Percentiles rank a stretch among this genome's conserved stretches.
These are phyloP conservation scores for Ptyas mucosa DNA, from an alignment of 2,113 vertebrate genomes.

Conservation along the genomic window DNA sequence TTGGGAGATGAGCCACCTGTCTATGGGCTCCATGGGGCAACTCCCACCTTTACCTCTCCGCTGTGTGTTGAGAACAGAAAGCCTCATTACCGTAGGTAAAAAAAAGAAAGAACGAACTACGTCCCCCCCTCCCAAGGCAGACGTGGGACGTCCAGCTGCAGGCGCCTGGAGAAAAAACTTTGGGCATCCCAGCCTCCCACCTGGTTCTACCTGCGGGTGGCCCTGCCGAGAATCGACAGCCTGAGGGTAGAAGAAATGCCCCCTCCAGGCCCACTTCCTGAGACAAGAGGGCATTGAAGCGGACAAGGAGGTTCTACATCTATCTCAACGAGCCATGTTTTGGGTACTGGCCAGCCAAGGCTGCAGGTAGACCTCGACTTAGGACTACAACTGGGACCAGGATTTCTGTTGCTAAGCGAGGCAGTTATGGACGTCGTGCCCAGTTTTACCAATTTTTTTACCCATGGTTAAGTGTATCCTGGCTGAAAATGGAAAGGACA, in stretches of 20 bases:
- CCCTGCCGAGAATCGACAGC: background rate
- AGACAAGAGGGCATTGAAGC: background rate
- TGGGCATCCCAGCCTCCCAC: no score
- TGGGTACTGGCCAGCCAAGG: background rate
- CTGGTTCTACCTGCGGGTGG: background rate
- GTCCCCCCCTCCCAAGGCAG: background rate
- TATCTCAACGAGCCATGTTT: background rate
- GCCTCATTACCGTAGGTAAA: slow-evolving; percentile 64
- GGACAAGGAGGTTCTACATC: background rate
- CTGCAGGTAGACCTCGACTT: background rate
- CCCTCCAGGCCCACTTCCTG: background rate
- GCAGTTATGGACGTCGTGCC: background rate
- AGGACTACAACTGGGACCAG: background rate
- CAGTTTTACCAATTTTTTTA: background rate
- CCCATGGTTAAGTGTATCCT: background rate
- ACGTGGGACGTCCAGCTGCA: no score
- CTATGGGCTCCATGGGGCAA: slow-evolving; percentile 95
- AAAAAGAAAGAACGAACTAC: slow-evolving; percentile 20
- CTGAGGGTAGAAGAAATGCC: background rate
- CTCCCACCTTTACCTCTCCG: slow-evolving; percentile 89
- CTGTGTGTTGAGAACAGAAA: slow-evolving; percentile 83
- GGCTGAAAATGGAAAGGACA: background rate
- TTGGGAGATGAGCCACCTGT: slow-evolving; percentile 99
- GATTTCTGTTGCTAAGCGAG: background rate
- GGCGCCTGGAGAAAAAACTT: no score